Percentiles rank a stretch among this genome's conserved stretches.
These are phyloP conservation scores for Dolichoris vasculosae DNA, from an alignment of 1,140 invertebrate genomes.

Conservation along the genomic window DNA sequence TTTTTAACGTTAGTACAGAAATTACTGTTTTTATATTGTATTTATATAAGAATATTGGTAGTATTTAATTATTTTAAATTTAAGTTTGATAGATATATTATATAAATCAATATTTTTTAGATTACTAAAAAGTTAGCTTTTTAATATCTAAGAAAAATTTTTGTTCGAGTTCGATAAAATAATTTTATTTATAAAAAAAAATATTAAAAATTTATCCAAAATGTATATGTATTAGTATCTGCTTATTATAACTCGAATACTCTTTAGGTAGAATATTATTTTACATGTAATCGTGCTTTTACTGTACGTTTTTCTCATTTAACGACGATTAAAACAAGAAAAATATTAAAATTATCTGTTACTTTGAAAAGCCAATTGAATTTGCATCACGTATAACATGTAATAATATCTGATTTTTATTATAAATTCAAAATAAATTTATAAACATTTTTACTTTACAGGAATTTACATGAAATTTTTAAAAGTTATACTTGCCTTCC, in stretches of 20 bases:
- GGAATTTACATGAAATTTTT: conserved; percentile 1
- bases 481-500: conserved; percentile 1
- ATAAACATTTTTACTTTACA: neutral
- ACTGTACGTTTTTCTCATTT: neutral
- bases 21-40: too few species aligned
- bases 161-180: too few species aligned
- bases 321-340: neutral
- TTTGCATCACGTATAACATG: neutral
- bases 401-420: conserved; percentile 1
- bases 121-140: too few species aligned
- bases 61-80: too few species aligned
- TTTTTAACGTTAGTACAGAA: neutral
- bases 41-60: too few species aligned
- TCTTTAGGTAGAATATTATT: neutral
- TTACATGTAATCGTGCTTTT: neutral
- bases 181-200: neutral
- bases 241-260: neutral
- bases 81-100: too few species aligned
- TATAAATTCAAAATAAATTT: neutral
- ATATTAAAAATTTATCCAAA: neutral
- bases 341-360: neutral
- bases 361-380: neutral
- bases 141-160: too few species aligned
- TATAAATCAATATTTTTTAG: too few species aligned
- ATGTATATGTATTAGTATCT: neutral